These are phyloP conservation scores for Heterocephalus glaber DNA, from an alignment of 2,113 vertebrate species.

Conservation along the genomic window DNA sequence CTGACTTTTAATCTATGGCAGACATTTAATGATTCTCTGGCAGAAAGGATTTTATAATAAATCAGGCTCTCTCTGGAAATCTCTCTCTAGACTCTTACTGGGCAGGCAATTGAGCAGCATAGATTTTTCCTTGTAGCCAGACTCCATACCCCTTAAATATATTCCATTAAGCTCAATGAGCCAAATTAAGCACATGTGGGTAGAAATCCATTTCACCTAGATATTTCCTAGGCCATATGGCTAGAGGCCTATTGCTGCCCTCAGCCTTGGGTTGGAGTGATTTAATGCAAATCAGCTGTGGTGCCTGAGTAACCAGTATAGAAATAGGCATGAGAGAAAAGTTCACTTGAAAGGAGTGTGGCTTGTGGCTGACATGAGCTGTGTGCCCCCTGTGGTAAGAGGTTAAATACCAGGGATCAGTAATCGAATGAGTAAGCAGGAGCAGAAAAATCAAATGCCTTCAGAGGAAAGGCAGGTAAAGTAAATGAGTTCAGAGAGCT, in stretches of 20 bases:
- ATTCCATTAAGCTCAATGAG: neutral
- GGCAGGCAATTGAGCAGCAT: neutral
- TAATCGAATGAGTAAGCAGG: neutral
- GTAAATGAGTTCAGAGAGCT: neutral
- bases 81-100: neutral
- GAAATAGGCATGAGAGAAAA: neutral
- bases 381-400: neutral
- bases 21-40: neutral
- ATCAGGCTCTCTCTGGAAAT: neutral
- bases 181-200: neutral
- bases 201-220: neutral
- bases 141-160: neutral
- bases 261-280: neutral
- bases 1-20: neutral
- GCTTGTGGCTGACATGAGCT: neutral
- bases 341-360: neutral
- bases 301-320: neutral
- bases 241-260: neutral
- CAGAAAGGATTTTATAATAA: neutral
- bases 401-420: neutral
- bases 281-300: neutral
- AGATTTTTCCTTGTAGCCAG: neutral
- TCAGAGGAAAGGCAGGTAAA: neutral
- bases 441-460: neutral
- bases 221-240: neutral